Base-by-base conservation (phyloP, 2,797 vertebrate species). In the Lagorchestes hirsutus region DNA sequence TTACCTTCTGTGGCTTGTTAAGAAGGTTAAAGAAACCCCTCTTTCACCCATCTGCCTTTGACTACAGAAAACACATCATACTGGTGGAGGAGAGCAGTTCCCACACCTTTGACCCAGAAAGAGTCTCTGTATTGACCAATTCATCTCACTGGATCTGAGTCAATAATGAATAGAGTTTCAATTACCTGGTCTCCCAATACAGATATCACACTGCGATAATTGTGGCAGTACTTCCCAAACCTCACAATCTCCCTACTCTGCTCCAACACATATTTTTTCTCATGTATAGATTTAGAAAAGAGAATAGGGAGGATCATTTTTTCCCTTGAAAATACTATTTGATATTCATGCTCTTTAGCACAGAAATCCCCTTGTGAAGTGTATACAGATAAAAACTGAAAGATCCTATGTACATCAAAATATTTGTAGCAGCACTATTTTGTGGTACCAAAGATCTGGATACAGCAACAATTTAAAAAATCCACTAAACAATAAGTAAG, bases 31-130 rank as follows among this genome's bases (percentile, higher is more conserved):
- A 94, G 87, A 96, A 95, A 92, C 16, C n/a, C 10, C 56, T 87
- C 62, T 5, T 18, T 74, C 34, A n/a, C n/a, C 4, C 52, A 50
- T 11, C 94, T 90, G 54, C 40, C 58, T 55, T 57, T 54, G 46
- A 95, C 54, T 16, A 24, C 62, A 90, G 92, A 94, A 31, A 34
- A 87, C 50, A 9, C 1, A 13, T n/a, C 92, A 28, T 52, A 52
- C 31, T 92, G 16, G 50, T 55, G 92, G 54, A 94, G 5, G 57
- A 55, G 54, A 10, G 54, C n/a, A 94, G 50, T 97, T 97, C 92
- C 82, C 90, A 94, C 67, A 94, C 27, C 3, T 28, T 27, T 58
- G 27, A 91, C 92, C 93, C 92, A 94, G n/a, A 55, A 67, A 6
- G 28, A 28, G 12, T 0, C n/a, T 95, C 1, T 58, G 93, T 54